Evolutionary conservation across 2,888 invertebrate genomes (phyloP), one percentile per base, ranked within the genome.

Genomic region (Lampropteryx suffumata): DNA sequence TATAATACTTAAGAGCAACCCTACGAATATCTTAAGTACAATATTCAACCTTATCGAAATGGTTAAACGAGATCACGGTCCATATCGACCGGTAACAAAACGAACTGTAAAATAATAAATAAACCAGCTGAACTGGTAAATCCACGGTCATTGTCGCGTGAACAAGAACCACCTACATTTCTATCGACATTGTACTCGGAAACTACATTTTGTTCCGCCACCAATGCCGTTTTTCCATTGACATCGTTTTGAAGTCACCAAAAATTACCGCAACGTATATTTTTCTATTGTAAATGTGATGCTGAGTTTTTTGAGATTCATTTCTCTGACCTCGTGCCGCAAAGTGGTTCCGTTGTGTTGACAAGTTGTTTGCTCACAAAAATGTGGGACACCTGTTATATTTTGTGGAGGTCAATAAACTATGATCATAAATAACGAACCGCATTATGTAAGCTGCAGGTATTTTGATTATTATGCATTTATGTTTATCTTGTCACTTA

Each of bases 101-200:
- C 54, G 62, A 76, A 75, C 76, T 70, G 75, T 73, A 69, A 69
- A 72, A 61, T 66, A 64, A 68, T 70, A 64, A 71, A 73, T 69
- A 77, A 84, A 84, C 81, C 72, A 64, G 79, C 62, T 73, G 62
- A 70, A 73, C 78, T 69, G 73, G 79, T 73, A 73, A 73, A 70
- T 53, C 61, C 62, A 71, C 80, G 81, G 82, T 82, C 84, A 81
- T 83, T 82, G 80, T 83, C 82, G 69, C 74, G 59, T 65, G 65
- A 72, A 76, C 71, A 67, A 70, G 67, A 73, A 70, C 73, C 67
- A 50, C 62, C 64, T 24, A 66, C 63, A 65, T 70, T 64, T 56
- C 46, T 59, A 59, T 57, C 48, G 50, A 24, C 24, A 24, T 50
- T 52, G 45, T 42, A 17, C 36, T 46, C 50, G 48, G 37, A 55